A percentile compares a stretch with the other conserved stretches of the same genome.
Conservation (phyloP, 2,113 vertebrate species). For the Catagonus wagneri region DNA sequence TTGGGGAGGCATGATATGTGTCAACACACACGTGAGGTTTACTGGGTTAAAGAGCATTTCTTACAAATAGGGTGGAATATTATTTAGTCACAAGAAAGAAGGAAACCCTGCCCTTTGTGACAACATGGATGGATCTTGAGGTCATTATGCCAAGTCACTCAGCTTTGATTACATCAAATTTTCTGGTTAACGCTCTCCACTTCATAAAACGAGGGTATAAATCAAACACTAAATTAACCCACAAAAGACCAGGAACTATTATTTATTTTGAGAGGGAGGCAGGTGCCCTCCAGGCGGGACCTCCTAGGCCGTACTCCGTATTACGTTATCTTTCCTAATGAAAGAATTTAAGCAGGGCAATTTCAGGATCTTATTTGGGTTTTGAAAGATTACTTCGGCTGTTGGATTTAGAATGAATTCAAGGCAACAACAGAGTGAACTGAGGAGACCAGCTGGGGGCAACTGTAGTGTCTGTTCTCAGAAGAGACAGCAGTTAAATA, state of each 20-base stretch:
- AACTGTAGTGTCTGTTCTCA: not conserved
- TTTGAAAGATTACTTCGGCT: not conserved
- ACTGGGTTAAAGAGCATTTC: not conserved
- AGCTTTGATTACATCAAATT: slow-evolving; percentile 1
- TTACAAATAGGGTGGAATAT: not conserved
- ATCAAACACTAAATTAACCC: slow-evolving; percentile 18
- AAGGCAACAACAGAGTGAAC: not conserved
- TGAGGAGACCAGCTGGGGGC: too few species aligned
- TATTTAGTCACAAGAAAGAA: not conserved
- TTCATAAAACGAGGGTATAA: slow-evolving; percentile 6
- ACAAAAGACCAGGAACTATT: not conserved
- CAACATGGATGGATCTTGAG: not conserved
- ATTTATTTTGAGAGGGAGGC: not conserved
- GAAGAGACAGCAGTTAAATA: not conserved
- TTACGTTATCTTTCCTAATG: not conserved
- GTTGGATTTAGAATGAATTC: not conserved
- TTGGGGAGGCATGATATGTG: not conserved
- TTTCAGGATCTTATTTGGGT: not conserved
- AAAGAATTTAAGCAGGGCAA: not conserved
- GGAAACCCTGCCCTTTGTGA: not conserved
- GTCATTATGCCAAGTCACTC: not conserved
- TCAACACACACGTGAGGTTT: not conserved
- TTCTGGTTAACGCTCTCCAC: slow-evolving; percentile 13
- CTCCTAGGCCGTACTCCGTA: not conserved
- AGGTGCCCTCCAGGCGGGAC: accelerated